Conservation (phyloP, 2,113 vertebrate species). For the Caracal caracal region DNA sequence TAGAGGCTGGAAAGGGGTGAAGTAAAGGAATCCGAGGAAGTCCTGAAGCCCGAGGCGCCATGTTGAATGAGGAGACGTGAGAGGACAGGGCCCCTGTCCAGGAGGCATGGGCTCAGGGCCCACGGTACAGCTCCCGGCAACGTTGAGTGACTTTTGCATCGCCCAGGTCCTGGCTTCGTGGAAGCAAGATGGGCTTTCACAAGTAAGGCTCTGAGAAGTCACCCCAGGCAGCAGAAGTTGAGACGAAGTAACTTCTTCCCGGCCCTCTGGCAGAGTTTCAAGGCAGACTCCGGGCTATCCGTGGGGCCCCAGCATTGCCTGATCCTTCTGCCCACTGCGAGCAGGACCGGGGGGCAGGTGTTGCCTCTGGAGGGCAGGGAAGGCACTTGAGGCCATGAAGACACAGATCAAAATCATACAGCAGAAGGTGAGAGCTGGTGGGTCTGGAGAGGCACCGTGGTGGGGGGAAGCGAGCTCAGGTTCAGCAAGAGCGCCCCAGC, state of each 20-base stretch:
- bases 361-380: background rate
- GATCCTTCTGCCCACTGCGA: background rate
- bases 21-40: background rate
- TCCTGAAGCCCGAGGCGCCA: fast-evolving
- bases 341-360: background rate
- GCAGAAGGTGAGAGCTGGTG: conserved; percentile 24
- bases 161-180: background rate
- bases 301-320: background rate
- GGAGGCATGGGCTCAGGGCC: background rate
- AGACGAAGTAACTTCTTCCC: background rate
- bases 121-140: background rate
- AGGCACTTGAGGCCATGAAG: background rate
- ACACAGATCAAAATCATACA: background rate
- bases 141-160: background rate
- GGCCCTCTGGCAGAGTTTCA: background rate
- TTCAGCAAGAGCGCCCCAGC: background rate
- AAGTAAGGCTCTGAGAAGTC: background rate
- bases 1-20: background rate
- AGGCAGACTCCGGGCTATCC: background rate
- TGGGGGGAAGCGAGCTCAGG: background rate
- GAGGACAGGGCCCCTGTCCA: background rate
- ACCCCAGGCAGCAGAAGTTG: background rate
- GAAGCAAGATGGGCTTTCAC: background rate
- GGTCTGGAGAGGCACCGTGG: background rate
- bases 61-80: background rate